Evolutionary conservation across 2,888 invertebrate species (phyloP), one percentile per base, ranked within the genome.

Genomic region (Drosophila quinaria): DNA sequence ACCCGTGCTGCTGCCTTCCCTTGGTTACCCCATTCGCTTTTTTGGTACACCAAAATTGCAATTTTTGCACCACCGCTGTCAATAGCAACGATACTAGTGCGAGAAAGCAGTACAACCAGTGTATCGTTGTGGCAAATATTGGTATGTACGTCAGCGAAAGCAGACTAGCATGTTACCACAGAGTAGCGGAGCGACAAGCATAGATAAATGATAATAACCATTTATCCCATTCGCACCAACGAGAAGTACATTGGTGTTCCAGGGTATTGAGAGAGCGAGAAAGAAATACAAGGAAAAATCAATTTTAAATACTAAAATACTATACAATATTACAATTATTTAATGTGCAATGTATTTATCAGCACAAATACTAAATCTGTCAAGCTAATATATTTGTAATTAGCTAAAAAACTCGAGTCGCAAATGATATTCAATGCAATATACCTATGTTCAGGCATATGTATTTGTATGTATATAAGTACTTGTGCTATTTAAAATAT

Each of bases 21-120:
- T 75, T 77, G 37, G 65, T 73, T 65, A 47, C 25, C 70, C 76
- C 65, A 79, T 80, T 86, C 78, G 70, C 78, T 90, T 91, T 91
- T 92, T 91, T 91, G 80, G 92, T 92, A 92, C 92, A 92, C 92
- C 88, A 91, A 92, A 92, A 92, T 90, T 91, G 89, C 89, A 92
- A 91, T 91, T 91, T 91, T 91, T 85, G 91, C 92, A 91, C 91
- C 91, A 91, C 91, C 91, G 85, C 81, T 74, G 79, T 61, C 55
- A 54, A 70, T 69, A 68, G 49, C 69, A 70, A 70, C 70, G 79
- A 81, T 81, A 81, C 88, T 81, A 81, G 81, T 81, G 80, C 78
- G 90, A 84, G 87, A 76, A 81, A 85, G 78, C 72, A 72, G 87
- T 68, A 72, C 81, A 74, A 60, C 72, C 74, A 80, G 83, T 67